Evolutionary conservation across 2,797 vertebrate species (phyloP), one percentile per base, ranked within the genome.

Genomic region (Girardinus metallicus): DNA sequence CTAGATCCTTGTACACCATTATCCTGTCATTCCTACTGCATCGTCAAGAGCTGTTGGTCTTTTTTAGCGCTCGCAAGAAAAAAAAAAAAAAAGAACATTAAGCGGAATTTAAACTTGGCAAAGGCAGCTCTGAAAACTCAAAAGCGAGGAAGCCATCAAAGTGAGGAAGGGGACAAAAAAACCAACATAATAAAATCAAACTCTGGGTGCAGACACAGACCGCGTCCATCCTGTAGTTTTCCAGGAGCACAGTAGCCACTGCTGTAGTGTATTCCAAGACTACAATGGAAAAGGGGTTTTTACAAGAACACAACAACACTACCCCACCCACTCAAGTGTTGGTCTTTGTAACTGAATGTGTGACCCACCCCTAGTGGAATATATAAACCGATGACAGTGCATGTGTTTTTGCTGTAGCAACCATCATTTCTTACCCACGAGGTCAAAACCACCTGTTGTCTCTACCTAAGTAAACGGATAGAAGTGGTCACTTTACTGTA

Each of bases 381-480:
- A 92, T 95, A 86, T 93, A 93, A 83, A 70, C 66, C 66, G 87
- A 88, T 91, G 91, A 93, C 92, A 90, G 93, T 95, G 94, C 94
- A 95, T 94, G 94, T 92, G 92, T 93, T 92, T 75, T 93, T 90
- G 85, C 92, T 92, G 93, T 94, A 94, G 93, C 94, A 91, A 89
- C 88, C 88, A 64, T 90, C 86, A 85, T 79, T n/a, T 85, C 83
- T 71, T 82, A 84, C 82, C 82, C 90, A 89, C 86, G 73, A 89
- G 91, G 89, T 91, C 75, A 73, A 70, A 83, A 74, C 88, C 88
- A 91, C 91, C 86, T 80, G 88, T 83, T 86, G 82, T 91, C 87
- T 85, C 86, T 90, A 88, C 88, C 80, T 79, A 80, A 86, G 76
- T 88, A 92, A 70, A 91, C 83, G 70, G 85, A 87, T 81, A 87